phyloP scores from a whole-genome alignment of 1,140 invertebrate species.

The Agrilus planipennis region DNA sequence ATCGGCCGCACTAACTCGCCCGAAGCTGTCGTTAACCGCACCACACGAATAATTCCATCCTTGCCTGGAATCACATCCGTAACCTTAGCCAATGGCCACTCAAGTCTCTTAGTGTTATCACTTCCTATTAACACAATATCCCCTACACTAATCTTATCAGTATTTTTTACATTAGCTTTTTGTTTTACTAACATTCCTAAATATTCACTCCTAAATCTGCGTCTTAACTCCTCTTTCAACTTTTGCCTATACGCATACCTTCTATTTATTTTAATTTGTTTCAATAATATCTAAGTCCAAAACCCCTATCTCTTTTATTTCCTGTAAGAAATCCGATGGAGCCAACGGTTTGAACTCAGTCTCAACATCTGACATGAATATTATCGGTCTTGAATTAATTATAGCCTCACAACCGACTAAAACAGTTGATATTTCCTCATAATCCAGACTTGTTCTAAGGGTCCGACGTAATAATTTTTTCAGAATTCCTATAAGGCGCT shows the following conservation, averaged over 20 bases:
- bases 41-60: conserved; percentile 6
- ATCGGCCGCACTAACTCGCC: conserved; percentile 7
- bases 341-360: too few species aligned
- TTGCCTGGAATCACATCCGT: conserved; percentile 7
- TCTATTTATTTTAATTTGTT: conserved; percentile 4
- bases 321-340: too few species aligned
- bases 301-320: too few species aligned
- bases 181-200: too few species aligned
- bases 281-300: too few species aligned
- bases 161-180: background rate
- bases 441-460: too few species aligned
- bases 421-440: too few species aligned
- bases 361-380: too few species aligned
- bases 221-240: conserved; percentile 6
- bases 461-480: too few species aligned
- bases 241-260: conserved; percentile 7
- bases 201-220: conserved; percentile 9
- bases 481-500: too few species aligned
- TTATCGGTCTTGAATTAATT: too few species aligned
- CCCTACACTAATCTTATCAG: conserved; percentile 3
- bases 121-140: conserved; percentile 7
- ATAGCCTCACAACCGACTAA: too few species aligned
- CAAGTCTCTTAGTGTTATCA: conserved; percentile 7
- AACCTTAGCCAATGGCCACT: conserved; percentile 8
- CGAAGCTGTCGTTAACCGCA: background rate